Evolutionary conservation across 2,797 vertebrate species (phyloP), one percentile per base, ranked within the genome.

Genomic region (Phrynocephalus vlangalii): DNA sequence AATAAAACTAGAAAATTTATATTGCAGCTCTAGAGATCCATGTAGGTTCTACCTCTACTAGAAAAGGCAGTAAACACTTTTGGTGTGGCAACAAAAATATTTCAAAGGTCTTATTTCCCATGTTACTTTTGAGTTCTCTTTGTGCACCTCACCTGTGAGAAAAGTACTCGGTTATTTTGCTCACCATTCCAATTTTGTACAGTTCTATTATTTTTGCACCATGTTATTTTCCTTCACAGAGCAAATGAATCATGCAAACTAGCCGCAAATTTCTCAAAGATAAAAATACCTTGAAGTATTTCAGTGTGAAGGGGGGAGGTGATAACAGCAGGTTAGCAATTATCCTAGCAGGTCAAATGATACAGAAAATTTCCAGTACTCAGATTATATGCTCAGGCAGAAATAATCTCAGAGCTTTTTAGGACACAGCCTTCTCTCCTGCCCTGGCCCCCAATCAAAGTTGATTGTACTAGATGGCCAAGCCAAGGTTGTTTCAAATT

Each of bases 271-370:
- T 75, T 79, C 83, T 72, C 83, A 85, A 38, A 85, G 83, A 85
- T 88, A 88, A 88, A 88, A 85, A 85, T 88, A 88, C 48, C 78
- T 88, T 88, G 80, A 88, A 68, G 78, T 80, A 85, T 88, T 88
- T 85, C 78, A 70, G n/a, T 68, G 76, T 88, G 60, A 60, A 85
- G 81, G 24, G 13, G 16, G 56, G 83, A 80, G 60, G 83, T 75
- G 28, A 76, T 88, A 88, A 70, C 48, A 80, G 72, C 72, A 76
- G 83, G 60, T 85, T 88, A 85, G 83, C 80, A 88, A 88, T 88
- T 88, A 85, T 85, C 16, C 79, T 81, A 85, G n/a, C 60, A 76
- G 60, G 83, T 76, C 87, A 88, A 85, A 85, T 68, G 48, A 82
- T 75, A 70, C 83, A 81, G 70, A 85, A 85, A 52, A 68, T 85